Percentiles rank a stretch among this genome's conserved stretches.
phyloP scores from a whole-genome alignment of 2,113 vertebrate genomes.

The Tinamus guttatus region DNA sequence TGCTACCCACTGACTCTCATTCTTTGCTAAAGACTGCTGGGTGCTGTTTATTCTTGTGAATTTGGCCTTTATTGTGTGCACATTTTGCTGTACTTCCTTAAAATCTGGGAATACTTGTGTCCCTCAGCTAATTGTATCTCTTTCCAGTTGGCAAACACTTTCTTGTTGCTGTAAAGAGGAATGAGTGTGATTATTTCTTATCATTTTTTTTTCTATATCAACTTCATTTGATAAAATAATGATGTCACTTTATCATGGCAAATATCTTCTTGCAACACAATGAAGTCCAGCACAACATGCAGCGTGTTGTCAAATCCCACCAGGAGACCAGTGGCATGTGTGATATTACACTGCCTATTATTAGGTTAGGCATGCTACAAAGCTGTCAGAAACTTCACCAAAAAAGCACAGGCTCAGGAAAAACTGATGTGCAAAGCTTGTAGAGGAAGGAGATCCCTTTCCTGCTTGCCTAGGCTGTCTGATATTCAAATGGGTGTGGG shows the following conservation, averaged over 20 bases:
- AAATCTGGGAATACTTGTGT: background rate
- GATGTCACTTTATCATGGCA: background rate
- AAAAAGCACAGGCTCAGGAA: background rate
- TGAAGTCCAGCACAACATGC: background rate
- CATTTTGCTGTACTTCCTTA: background rate
- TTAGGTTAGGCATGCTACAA: background rate
- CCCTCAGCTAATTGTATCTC: background rate
- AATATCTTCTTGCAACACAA: background rate
- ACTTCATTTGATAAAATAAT: background rate
- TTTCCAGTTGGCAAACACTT: background rate
- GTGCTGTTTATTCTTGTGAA: background rate
- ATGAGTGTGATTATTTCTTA: background rate
- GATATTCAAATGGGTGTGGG: background rate
- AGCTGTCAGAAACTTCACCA: background rate
- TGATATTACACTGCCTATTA: background rate
- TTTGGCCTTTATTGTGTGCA: background rate
- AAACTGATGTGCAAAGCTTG: background rate
- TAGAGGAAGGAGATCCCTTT: rapidly evolving
- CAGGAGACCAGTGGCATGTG: background rate
- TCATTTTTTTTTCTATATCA: background rate
- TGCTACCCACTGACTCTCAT: background rate
- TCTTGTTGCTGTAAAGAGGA: background rate
- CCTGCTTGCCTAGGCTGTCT: background rate
- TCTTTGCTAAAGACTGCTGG: background rate
- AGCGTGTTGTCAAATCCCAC: background rate